phyloP scores from a whole-genome alignment of 2,888 invertebrate species.

The Dermolepida albohirtum region DNA sequence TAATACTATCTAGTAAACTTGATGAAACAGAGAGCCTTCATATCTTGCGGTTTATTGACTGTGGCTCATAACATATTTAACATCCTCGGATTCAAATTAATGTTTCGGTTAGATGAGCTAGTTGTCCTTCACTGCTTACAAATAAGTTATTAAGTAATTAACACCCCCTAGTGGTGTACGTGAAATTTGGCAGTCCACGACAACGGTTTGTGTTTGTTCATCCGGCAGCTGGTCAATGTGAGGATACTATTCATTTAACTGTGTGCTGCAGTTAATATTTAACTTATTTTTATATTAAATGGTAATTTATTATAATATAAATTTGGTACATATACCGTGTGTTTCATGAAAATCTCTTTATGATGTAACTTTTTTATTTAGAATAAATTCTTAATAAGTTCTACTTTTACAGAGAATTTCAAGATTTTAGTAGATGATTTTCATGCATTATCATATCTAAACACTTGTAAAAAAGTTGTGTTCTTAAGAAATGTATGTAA shows the following conservation, averaged over 20 bases:
- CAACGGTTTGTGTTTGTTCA: conserved; percentile 25
- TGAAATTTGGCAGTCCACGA: conserved; percentile 27
- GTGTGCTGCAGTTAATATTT: not conserved
- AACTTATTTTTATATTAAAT: conserved; percentile 27
- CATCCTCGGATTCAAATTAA: conserved; percentile 7
- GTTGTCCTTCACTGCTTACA: conserved; percentile 24
- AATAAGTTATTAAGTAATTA: conserved; percentile 34
- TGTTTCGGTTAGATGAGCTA: conserved; percentile 11
- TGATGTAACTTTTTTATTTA: no score
- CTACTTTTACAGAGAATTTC: no score
- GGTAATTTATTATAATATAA: conserved; percentile 8
- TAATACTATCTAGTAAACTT: no score
- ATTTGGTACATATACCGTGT: no score
- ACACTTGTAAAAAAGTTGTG: no score
- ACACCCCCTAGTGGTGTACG: conserved; percentile 24
- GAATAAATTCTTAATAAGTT: no score
- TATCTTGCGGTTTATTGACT: conserved; percentile 17
- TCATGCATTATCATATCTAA: no score
- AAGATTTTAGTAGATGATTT: no score
- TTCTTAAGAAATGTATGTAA: no score
- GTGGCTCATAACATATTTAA: conserved; percentile 14
- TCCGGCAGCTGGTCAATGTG: conserved; percentile 27
- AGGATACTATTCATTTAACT: conserved; percentile 34
- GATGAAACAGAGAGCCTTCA: no score
- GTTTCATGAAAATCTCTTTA: no score